Evolutionary conservation across 2,113 vertebrate species (phyloP), one percentile per base, ranked within the genome.

Genomic region (Phaethon lepturus): DNA sequence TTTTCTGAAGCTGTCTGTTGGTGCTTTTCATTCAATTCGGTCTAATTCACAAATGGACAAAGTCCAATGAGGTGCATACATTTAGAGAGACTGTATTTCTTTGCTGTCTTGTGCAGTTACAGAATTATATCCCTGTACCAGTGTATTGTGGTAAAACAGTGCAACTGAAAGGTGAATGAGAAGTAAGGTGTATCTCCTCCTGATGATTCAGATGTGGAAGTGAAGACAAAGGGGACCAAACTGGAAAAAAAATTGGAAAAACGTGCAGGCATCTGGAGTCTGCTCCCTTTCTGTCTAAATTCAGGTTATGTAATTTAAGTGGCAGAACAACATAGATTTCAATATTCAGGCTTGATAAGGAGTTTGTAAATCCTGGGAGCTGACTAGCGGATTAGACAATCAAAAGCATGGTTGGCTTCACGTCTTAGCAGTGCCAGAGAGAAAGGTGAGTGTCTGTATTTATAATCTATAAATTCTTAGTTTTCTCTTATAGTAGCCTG

Each of bases 231-330:
- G 74, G 78, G 84, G 76, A 79, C 24, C 74, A 95, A 93, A 97
- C 94, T 95, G 76, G 88, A 95, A 97, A 95, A 17, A 90, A 88
- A 80, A 33, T 60, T 96, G 68, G 93, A 95, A 75, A 95, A 97
- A 87, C 7, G n/a, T 45, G 81, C 90, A 95, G 94, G 96, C 83
- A 90, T 90, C 62, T 47, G 66, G 58, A 62, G 91, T 40, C 49
- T 88, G 66, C 75, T 56, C 47, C 38, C 25, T 88, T 47, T 91
- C 68, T 53, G 28, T 71, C 68, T 56, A 88, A 77, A 84, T 86
- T 91, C 75, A 82, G 83, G 55, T 71, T 55, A 25, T 38, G 19
- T 66, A 82, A 93, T 95, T 95, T 94, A 91, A 96, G 69, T 49
- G 56, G 91, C 49, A 72, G 84, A 95, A 96, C 72, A 93, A 49